phyloP scores from a whole-genome alignment of 1,140 invertebrate genomes.

The Atta cephalotes region DNA sequence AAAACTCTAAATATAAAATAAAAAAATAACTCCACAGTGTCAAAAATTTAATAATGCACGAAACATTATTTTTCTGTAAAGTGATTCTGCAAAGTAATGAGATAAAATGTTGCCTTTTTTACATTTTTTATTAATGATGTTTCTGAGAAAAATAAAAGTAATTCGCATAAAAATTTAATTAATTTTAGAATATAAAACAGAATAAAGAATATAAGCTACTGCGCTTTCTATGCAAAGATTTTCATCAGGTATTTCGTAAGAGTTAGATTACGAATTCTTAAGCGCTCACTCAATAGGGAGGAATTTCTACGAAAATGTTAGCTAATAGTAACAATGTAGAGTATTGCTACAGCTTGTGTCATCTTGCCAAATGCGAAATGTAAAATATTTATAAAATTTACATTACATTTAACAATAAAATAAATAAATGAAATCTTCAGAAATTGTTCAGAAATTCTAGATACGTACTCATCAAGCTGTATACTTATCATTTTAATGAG shows the following conservation, averaged over 20 bases:
- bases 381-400: conserved; percentile 34
- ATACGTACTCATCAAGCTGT: background rate
- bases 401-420: background rate
- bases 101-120: background rate
- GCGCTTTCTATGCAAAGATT: background rate
- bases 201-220: background rate
- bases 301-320: conserved; percentile 21
- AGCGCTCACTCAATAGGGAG: background rate
- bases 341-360: background rate
- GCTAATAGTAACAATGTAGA: background rate
- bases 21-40: background rate
- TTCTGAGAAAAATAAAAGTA: background rate
- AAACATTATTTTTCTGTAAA: background rate
- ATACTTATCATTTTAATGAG: background rate
- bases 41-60: background rate
- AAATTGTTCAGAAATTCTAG: background rate
- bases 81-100: background rate
- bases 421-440: background rate
- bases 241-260: background rate
- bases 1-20: background rate
- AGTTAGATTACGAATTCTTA: conserved; percentile 23
- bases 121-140: background rate
- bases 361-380: background rate
- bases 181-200: background rate
- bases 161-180: conserved; percentile 2